Percentiles rank a stretch among this genome's conserved stretches.
These are phyloP conservation scores for Loris lydekkerianus DNA, from an alignment of 2,797 vertebrate genomes.

Conservation along the genomic window DNA sequence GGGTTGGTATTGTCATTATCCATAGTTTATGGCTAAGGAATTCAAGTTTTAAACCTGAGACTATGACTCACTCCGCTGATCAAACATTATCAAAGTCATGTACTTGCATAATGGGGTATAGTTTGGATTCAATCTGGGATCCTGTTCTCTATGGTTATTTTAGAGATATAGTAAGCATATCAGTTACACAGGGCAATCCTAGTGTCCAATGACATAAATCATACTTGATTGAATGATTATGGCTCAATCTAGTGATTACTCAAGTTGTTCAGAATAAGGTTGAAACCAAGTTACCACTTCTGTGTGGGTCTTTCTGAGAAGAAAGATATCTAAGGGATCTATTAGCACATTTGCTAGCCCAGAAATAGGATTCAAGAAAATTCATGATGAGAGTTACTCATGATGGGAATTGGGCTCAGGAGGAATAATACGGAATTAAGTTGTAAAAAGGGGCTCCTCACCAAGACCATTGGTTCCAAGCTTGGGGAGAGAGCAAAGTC, in stretches of 20 bases:
- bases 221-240: neutral
- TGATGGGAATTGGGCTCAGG: neutral
- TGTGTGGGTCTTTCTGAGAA: neutral
- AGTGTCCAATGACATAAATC: neutral
- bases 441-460: neutral
- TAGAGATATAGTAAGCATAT: neutral
- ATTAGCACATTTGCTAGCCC: neutral
- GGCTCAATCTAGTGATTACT: neutral
- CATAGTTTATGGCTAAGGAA: neutral
- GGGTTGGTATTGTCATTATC: neutral
- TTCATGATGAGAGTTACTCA: neutral
- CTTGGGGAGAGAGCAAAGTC: neutral
- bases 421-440: neutral
- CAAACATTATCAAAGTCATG: neutral
- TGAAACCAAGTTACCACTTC: neutral
- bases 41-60: neutral
- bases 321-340: neutral
- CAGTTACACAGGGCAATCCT: neutral
- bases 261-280: neutral
- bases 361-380: neutral
- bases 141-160: neutral
- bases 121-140: neutral
- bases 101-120: too few species aligned
- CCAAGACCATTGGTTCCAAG: neutral
- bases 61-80: too few species aligned